Conservation (phyloP, 2,888 invertebrate species). For the Lamellibrachia columna region DNA sequence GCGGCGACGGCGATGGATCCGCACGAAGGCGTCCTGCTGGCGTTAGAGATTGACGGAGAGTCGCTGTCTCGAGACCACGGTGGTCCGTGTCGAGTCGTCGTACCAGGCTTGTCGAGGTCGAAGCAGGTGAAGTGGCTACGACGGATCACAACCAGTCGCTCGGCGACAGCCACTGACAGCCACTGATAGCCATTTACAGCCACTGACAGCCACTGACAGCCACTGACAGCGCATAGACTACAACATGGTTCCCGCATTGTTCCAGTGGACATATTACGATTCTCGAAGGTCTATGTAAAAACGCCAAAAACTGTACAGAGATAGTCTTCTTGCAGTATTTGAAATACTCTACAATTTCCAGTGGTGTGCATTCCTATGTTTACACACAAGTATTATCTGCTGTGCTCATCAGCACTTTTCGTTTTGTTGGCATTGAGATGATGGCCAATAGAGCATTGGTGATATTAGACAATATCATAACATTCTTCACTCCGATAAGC, state of each 20-base stretch:
- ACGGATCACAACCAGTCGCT: conserved; percentile 82
- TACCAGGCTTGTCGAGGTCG: conserved; percentile 94
- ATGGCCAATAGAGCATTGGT: too few species aligned
- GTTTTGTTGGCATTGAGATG: too few species aligned
- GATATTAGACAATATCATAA: too few species aligned
- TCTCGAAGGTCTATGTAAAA: conserved; percentile 79
- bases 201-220: conserved; percentile 87
- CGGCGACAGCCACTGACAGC: conserved; percentile 66
- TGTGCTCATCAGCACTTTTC: too few species aligned
- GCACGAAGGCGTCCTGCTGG: conserved; percentile 81
- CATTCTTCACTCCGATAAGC: too few species aligned
- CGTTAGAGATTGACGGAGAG: conserved; percentile 94
- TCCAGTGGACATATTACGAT: conserved; percentile 89
- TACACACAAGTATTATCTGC: too few species aligned
- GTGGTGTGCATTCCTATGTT: too few species aligned
- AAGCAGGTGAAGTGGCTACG: conserved; percentile 96
- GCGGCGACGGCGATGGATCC: conserved; percentile 71
- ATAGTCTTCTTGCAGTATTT: neutral
- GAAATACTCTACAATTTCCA: too few species aligned
- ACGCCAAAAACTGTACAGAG: neutral
- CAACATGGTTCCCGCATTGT: conserved; percentile 71
- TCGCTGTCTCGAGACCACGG: conserved; percentile 91
- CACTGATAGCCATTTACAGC: conserved; percentile 81
- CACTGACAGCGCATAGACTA: conserved; percentile 99
- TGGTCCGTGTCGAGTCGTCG: conserved; percentile 84